Base-by-base conservation (phyloP, 2,797 vertebrate species). In the Girardinus metallicus region DNA sequence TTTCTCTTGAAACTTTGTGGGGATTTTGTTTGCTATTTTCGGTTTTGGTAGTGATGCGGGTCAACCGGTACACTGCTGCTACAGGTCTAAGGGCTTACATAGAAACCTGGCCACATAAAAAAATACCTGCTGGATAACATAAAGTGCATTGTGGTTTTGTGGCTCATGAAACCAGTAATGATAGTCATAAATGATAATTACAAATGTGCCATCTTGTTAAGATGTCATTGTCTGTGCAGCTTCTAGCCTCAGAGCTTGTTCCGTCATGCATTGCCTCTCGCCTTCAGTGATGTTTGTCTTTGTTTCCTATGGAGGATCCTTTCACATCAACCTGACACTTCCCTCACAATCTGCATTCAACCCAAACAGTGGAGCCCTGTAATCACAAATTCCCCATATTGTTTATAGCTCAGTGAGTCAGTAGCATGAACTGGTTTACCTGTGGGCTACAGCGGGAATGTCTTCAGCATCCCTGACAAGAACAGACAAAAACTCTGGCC, bases 171-270 rank as follows among this genome's bases (percentile, higher is more conserved):
- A 89, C 73, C 89, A 81, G 95, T 95, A 95, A 96, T 95, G 88
- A 95, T 88, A 94, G 92, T 80, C 87, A 83, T 93, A 85, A 87
- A 89, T 87, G 83, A 93, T 95, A 96, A 96, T 96, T 96, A 95
- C 95, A 94, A 96, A 93, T 91, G 87, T 87, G 89, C 88, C 83
- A 83, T 90, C 93, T 94, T 95, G 93, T 95, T 95, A 95, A 95
- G 90, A 83, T 95, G 92, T 93, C 94, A 91, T 89, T 90, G 87
- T 83, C 84, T 87, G 41, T 74, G 88, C 84, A 87, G 81, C 87
- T 78, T 88, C 86, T 86, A 91, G 87, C 92, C 87, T 86, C 86
- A 82, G 85, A 83, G 92, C 91, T 53, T 92, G 94, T 94, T 84
- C 89, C 1, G 70, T 93, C 92, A 88, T 78, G 92, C 78, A 78